Evolutionary conservation across 2,888 invertebrate genomes (phyloP), one percentile per base, ranked within the genome.

Genomic region (Watsonalla binaria): DNA sequence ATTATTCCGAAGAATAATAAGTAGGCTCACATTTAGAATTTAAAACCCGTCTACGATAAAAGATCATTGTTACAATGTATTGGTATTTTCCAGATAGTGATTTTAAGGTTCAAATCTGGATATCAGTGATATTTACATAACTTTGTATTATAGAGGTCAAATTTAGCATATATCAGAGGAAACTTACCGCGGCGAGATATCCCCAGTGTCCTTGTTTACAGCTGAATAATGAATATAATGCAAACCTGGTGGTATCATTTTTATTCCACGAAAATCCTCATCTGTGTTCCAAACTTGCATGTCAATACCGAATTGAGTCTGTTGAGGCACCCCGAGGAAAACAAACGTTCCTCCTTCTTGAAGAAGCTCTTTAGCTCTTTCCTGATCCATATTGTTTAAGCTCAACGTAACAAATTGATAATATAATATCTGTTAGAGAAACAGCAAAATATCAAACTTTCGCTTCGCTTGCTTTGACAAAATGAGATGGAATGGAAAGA

Each of bases 191-290:
- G 95, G 95, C 2, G 94, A 93, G 6, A 92, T 84, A 68, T 95
- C 94, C 0, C 93, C 93, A 51, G 92, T 92, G 0, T 84, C 85
- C 62, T 87, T 85, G 70, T 92, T 93, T 11, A 92, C 91, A 61
- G 92, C 93, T 91, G 96, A 96, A 78, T 96, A 98, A 89, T 97
- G 97, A 13, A 99, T 92, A 76, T 96, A 98, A 84, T 99, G 99
- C 53, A 98, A 87, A 6, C 99, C 99, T 0, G 98, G 97, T 0
- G 99, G 99, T 69, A 99, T 99, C 98, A 99, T 98, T 92, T 99
- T 99, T 35, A 99, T 94, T 0, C 99, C 99, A 70, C 94, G 93
- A 82, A 99, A 99, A 76, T 96, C 96, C 55, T 96, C 95, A 4
- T 96, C 98, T 0, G 97, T 96, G 61, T 94, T 95, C 96, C 98